Evolutionary conservation across 2,113 vertebrate species (phyloP), one percentile per base, ranked within the genome.

Genomic region (Epinephelus cyanopodus): DNA sequence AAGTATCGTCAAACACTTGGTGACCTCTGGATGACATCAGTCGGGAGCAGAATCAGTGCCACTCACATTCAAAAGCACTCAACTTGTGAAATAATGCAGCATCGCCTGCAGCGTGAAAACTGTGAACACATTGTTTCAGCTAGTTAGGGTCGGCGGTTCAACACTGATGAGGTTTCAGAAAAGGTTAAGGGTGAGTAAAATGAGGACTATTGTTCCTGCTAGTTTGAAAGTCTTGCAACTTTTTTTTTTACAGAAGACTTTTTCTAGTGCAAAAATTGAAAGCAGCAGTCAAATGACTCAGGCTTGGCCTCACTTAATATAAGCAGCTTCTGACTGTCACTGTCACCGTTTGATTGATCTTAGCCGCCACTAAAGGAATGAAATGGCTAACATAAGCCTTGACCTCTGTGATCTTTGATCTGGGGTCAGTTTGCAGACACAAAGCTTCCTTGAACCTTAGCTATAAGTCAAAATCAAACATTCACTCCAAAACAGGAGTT

Each of bases 331-430:
- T 52, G 42, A 25, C 53, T 45, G 52, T 78, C 54, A 61, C 71
- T 54, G 58, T 75, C 29, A 23, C 65, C 67, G 25, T 57, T 6
- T 37, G 65, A 42, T 58, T n/a, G 69, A 74, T 63, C 42, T 68
- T 18, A 72, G 37, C 53, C 60, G 19, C 61, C 79, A 58, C 63
- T 45, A 18, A 66, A 64, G 57, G 62, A 80, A 75, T 52, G 2
- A 61, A 76, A 65, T 12, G 6, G 45, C 39, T 29, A 58, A 52
- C 15, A 50, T 45, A 45, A 72, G 64, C 47, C 19, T 15, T 62
- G 70, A 77, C 70, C 56, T 74, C 29, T 53, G 58, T 45, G 66
- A 74, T 19, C 72, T 77, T 77, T 87, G 39, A 80, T 2, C 50
- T 14, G 0, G n/a, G 25, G 61, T 66, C 79, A 73, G 12, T 54